Conservation (phyloP, 2,888 invertebrate genomes). For the Geotrupes spiniger region DNA sequence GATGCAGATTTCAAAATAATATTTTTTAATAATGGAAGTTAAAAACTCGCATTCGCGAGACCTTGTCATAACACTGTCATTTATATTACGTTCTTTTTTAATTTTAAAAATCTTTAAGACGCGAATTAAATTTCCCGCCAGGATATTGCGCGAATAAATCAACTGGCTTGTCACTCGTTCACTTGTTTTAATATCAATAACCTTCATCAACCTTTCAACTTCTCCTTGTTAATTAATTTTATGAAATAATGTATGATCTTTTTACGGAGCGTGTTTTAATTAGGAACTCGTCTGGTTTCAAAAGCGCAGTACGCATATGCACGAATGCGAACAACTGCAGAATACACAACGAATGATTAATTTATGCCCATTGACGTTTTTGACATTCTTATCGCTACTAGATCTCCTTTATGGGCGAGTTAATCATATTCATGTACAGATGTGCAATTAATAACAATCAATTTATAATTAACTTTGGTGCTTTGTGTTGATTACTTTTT, state of each 20-base stretch:
- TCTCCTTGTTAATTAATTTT: conserved; percentile 16
- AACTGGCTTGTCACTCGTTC: conserved; percentile 41
- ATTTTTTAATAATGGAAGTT: conserved; percentile 47
- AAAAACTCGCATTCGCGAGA: conserved; percentile 36
- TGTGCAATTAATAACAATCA: neutral
- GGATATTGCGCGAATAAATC: conserved; percentile 47
- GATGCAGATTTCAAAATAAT: conserved; percentile 44
- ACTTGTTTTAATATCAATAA: conserved; percentile 47
- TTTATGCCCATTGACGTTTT: conserved; percentile 7
- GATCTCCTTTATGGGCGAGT: neutral
- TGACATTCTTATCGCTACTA: conserved; percentile 11
- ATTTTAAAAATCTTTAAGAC: conserved; percentile 46
- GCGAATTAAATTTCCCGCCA: conserved; percentile 45
- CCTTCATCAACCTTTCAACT: conserved; percentile 15
- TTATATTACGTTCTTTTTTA: conserved; percentile 47
- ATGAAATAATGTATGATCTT: conserved; percentile 13
- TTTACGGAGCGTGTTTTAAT: conserved; percentile 2
- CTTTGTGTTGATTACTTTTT: too few species aligned
- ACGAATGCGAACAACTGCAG: neutral
- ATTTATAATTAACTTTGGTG: too few species aligned
- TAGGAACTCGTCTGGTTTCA: neutral
- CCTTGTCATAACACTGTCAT: conserved; percentile 47
- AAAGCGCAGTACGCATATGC: neutral
- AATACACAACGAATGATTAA: conserved; percentile 1
- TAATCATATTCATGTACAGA: conserved; percentile 3